Evolutionary conservation across 2,113 vertebrate genomes (phyloP).

Genomic region (Onychostruthus taczanowskii): DNA sequence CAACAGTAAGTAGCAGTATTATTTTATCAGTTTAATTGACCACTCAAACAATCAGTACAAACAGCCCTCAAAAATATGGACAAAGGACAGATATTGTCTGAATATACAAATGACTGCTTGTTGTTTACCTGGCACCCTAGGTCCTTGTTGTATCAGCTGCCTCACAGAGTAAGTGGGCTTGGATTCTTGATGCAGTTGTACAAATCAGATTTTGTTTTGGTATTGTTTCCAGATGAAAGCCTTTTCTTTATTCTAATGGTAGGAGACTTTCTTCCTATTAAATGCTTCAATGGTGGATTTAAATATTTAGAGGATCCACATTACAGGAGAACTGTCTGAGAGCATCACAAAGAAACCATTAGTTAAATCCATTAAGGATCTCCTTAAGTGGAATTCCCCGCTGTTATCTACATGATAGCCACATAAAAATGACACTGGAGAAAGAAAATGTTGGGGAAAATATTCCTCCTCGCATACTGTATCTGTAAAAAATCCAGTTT

Average conservation of each 20-base stretch:
- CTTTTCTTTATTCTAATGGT: conserved; percentile 50
- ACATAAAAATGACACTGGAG: conserved; percentile 20
- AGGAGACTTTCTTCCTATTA: conserved; percentile 60
- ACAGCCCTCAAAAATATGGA: not conserved
- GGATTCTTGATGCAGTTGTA: conserved; percentile 10
- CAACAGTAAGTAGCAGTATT: not conserved
- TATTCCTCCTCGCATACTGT: not conserved
- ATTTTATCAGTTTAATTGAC: not conserved
- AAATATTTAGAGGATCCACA: conserved; percentile 69
- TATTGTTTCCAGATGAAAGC: conserved; percentile 59
- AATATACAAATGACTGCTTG: not conserved
- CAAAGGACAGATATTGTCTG: not conserved
- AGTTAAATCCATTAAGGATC: conserved; percentile 68
- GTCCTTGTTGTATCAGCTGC: not conserved
- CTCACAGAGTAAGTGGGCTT: not conserved
- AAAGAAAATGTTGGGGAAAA: conserved; percentile 22
- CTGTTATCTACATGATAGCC: conserved; percentile 53
- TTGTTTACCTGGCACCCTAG: conserved; percentile 29
- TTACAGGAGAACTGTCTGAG: conserved; percentile 59
- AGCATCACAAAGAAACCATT: conserved; percentile 65
- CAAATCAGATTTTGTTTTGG: conserved; percentile 43
- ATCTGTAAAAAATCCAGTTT: not conserved
- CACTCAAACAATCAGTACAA: not conserved
- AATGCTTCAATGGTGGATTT: conserved; percentile 66
- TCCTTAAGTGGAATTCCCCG: conserved; percentile 64